A percentile compares a stretch with the other conserved stretches of the same genome.
Conservation (phyloP, 2,113 vertebrate species). For the Siphamia tubifer region DNA sequence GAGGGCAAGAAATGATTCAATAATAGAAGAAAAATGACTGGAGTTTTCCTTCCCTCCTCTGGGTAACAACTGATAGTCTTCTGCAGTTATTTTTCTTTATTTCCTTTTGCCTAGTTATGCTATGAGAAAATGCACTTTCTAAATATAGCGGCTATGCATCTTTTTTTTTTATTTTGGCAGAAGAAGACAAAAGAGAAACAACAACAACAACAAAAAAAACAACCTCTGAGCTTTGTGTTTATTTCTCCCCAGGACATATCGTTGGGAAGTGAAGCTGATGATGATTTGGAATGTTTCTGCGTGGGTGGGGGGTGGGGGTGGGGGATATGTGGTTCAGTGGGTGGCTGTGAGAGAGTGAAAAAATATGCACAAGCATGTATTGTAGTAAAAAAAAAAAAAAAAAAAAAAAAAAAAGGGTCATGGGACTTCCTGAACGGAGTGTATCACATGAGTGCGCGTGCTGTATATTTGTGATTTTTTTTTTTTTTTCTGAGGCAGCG, state of each 20-base stretch:
- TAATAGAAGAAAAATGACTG: slow-evolving; percentile 58
- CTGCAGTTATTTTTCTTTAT: slow-evolving; percentile 46
- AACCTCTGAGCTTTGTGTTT: slow-evolving; percentile 57
- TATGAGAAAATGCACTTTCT: slow-evolving; percentile 64
- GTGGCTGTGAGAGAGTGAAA: slow-evolving; percentile 30
- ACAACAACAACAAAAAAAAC: not conserved
- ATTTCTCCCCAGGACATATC: slow-evolving; percentile 62
- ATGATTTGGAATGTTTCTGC: slow-evolving; percentile 19
- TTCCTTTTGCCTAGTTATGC: slow-evolving; percentile 39
- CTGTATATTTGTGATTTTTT: not conserved
- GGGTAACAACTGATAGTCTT: slow-evolving; percentile 57
- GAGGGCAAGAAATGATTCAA: slow-evolving; percentile 62
- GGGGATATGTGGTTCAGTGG: slow-evolving; percentile 15
- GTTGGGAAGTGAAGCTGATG: slow-evolving; percentile 21
- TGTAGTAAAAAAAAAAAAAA: slow-evolving; percentile 53
- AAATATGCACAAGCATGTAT: slow-evolving; percentile 8
- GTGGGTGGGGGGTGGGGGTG: slow-evolving; percentile 12
- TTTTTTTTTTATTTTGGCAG: slow-evolving; percentile 63
- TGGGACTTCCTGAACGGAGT: slow-evolving; percentile 67
- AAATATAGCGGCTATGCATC: slow-evolving; percentile 64
- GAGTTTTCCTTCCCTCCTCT: slow-evolving; percentile 44
- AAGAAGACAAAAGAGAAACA: too few species aligned
- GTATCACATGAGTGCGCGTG: slow-evolving; percentile 46
- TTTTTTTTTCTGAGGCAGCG: too few species aligned
- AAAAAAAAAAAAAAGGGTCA: slow-evolving; percentile 69